Conservation (phyloP, 2,888 invertebrate species). For the Rhodophaea formosa region DNA sequence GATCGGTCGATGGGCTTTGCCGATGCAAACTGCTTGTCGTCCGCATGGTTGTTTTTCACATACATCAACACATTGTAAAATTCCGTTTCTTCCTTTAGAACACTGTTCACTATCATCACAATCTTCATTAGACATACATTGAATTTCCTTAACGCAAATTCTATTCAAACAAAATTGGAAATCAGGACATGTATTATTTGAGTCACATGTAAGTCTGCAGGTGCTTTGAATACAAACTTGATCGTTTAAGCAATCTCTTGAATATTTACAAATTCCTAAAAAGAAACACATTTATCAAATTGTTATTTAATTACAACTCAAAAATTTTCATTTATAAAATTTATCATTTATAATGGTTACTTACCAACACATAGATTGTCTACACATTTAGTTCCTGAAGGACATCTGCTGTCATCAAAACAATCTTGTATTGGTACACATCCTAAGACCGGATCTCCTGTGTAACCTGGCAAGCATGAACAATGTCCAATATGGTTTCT, state of each 20-base stretch:
- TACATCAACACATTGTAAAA: constrained; percentile 88
- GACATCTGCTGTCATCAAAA: constrained; percentile 89
- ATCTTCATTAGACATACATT: constrained; percentile 87
- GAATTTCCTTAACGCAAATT: constrained; percentile 91
- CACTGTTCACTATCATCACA: constrained; percentile 89
- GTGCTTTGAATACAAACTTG: constrained; percentile 92
- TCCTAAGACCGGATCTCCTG: constrained; percentile 92
- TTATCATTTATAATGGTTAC: constrained; percentile 36
- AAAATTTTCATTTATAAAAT: constrained; percentile 10
- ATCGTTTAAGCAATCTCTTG: constrained; percentile 91
- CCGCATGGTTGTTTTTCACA: constrained; percentile 89
- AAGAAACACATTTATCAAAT: constrained; percentile 29
- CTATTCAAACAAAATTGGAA: constrained; percentile 91
- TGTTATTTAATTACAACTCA: neutral
- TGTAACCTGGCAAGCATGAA: constrained; percentile 90
- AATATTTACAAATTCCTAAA: constrained; percentile 87
- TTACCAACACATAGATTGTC: constrained; percentile 89
- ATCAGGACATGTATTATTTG: constrained; percentile 90
- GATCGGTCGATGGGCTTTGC: constrained; percentile 86
- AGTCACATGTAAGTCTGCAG: constrained; percentile 91
- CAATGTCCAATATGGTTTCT: constrained; percentile 91
- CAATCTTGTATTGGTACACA: constrained; percentile 93
- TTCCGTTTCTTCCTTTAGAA: constrained; percentile 83
- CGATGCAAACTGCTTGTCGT: constrained; percentile 89
- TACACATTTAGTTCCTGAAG: constrained; percentile 90